These are phyloP conservation scores for Girardinichthys multiradiatus DNA, from an alignment of 2,113 vertebrate genomes.

Conservation along the genomic window DNA sequence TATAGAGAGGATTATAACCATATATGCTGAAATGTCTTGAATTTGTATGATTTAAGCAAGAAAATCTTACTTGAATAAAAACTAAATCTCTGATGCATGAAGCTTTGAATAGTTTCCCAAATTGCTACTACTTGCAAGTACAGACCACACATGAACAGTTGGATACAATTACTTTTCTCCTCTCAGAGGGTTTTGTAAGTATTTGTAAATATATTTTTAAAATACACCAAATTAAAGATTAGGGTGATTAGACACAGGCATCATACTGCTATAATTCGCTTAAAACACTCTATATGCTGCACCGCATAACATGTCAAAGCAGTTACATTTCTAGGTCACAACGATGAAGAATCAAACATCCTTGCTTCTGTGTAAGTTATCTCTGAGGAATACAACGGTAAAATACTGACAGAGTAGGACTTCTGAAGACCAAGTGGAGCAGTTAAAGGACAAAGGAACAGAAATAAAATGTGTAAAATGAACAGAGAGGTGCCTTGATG, in stretches of 20 bases:
- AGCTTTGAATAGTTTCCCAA: not conserved
- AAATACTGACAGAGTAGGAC: conserved; percentile 5
- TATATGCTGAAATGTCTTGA: conserved; percentile 4
- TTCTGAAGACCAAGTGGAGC: conserved; percentile 13
- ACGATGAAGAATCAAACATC: conserved; percentile 4
- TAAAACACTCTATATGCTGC: not conserved
- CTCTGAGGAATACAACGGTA: not conserved
- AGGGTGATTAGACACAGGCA: not conserved
- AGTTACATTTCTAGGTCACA: conserved; percentile 5
- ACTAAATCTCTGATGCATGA: conserved; percentile 10
- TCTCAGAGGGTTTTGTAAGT: too few species aligned
- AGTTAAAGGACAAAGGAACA: conserved; percentile 18
- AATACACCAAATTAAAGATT: too few species aligned
- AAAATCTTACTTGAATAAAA: conserved; percentile 19
- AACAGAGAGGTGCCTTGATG: conserved; percentile 25
- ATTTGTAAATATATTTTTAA: too few species aligned
- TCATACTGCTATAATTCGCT: not conserved
- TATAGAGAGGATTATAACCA: conserved; percentile 6
- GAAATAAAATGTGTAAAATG: conserved; percentile 1
- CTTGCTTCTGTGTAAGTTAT: not conserved
- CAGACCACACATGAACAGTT: too few species aligned
- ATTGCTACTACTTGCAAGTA: not conserved
- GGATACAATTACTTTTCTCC: too few species aligned
- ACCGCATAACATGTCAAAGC: not conserved
- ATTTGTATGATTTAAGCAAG: conserved; percentile 6